Evolutionary conservation across 2,797 vertebrate species (phyloP).

Genomic region (Yasuhikotakia modesta): DNA sequence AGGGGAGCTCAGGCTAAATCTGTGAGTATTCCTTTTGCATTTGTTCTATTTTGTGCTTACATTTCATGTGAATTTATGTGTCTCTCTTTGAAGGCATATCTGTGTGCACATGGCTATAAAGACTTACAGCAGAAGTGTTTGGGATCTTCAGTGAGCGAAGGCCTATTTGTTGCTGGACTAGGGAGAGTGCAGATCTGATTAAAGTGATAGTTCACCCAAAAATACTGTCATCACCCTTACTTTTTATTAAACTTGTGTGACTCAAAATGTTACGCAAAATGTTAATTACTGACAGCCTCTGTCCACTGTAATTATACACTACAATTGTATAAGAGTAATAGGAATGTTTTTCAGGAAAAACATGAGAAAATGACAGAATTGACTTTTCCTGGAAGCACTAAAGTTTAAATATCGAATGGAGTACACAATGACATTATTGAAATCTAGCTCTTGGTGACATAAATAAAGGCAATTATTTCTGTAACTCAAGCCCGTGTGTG

Average conservation of each 20-base stretch:
- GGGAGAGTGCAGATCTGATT: conserved; percentile 37
- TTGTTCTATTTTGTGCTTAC: conserved; percentile 32
- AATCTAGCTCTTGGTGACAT: conserved; percentile 23
- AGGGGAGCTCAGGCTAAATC: conserved; percentile 62
- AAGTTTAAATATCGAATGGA: neutral
- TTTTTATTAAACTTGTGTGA: too few relatives aligned
- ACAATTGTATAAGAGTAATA: neutral
- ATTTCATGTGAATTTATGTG: conserved; percentile 33
- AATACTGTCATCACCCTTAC: too few relatives aligned
- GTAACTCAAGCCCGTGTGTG: conserved; percentile 40
- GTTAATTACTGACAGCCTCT: neutral
- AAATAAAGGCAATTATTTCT: conserved; percentile 46
- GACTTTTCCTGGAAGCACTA: neutral
- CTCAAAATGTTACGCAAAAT: too few relatives aligned
- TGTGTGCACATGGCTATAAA: conserved; percentile 34
- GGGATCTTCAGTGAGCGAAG: conserved; percentile 40
- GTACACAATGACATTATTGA: conserved; percentile 34
- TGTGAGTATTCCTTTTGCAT: conserved; percentile 76
- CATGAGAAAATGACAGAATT: too few relatives aligned
- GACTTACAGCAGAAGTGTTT: conserved; percentile 16
- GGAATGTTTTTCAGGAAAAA: too few relatives aligned
- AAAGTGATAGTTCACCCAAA: neutral
- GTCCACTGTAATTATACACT: neutral
- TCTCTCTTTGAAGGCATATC: conserved; percentile 5
- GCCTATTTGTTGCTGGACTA: conserved; percentile 30